Evolutionary conservation across 2,888 invertebrate genomes (phyloP).

Genomic region (Unio pictorum): DNA sequence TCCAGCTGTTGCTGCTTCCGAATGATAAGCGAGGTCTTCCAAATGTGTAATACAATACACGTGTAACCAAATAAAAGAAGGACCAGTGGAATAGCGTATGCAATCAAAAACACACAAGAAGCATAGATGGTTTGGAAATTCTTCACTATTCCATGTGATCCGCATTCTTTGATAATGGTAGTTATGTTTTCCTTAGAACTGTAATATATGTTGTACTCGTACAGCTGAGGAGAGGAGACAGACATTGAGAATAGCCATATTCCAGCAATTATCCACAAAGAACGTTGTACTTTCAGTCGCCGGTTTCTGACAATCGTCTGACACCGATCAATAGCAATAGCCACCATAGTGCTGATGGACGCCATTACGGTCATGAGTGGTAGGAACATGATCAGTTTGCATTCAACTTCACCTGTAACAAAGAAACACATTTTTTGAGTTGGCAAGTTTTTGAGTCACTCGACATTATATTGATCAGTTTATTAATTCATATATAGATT

Average conservation of each 20-base stretch:
- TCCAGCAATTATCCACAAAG: constrained; percentile 6
- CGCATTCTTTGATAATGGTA: constrained; percentile 16
- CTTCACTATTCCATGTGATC: constrained; percentile 36
- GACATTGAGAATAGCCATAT: constrained; percentile 26
- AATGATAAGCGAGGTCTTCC: constrained; percentile 14
- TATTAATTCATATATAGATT: no score
- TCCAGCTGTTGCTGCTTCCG: neutral
- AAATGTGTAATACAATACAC: constrained; percentile 11
- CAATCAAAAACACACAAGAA: constrained; percentile 14
- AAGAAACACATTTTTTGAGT: neutral
- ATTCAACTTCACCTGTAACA: constrained; percentile 28
- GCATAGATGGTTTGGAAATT: constrained; percentile 36
- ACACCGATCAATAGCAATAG: constrained; percentile 37
- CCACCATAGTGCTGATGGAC: constrained; percentile 41
- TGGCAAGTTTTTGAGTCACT: no score
- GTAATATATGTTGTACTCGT: constrained; percentile 34
- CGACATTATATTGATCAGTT: no score
- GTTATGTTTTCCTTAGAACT: constrained; percentile 11
- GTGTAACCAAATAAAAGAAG: constrained; percentile 25
- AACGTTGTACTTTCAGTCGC: constrained; percentile 5
- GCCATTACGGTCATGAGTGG: constrained; percentile 32
- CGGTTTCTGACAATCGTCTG: constrained; percentile 13
- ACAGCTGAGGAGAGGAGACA: constrained; percentile 35
- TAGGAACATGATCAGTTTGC: constrained; percentile 40
- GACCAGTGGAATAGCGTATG: constrained; percentile 22